A percentile compares a stretch with the other conserved stretches of the same genome.
These are phyloP conservation scores for Trochalopteron elliotii DNA, from an alignment of 2,113 vertebrate genomes.

Conservation along the genomic window DNA sequence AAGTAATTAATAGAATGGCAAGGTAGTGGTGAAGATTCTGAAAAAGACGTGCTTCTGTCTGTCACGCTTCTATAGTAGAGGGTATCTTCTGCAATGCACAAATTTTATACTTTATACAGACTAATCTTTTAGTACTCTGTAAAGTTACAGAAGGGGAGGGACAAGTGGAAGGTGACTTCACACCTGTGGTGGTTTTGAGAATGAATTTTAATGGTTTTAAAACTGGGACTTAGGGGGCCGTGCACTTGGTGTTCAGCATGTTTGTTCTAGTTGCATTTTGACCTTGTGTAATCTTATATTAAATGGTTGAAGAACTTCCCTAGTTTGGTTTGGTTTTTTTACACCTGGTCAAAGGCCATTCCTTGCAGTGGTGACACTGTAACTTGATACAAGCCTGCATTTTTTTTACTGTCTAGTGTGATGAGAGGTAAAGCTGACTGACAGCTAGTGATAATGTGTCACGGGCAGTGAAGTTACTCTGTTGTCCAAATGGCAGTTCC, in stretches of 20 bases:
- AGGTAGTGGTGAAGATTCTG: background rate
- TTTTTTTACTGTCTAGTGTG: background rate
- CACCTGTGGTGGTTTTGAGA: background rate
- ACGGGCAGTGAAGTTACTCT: background rate
- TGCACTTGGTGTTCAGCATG: background rate
- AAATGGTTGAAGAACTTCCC: background rate
- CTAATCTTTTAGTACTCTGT: background rate
- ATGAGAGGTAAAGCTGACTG: background rate
- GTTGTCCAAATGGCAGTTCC: background rate
- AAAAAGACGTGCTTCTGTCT: background rate
- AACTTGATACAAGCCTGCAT: background rate
- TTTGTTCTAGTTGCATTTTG: background rate
- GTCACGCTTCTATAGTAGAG: background rate
- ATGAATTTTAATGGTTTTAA: background rate
- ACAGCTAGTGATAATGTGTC: background rate
- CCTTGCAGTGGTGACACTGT: background rate
- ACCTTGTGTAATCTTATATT: background rate
- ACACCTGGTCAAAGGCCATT: background rate
- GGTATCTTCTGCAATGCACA: background rate
- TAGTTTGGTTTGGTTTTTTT: background rate
- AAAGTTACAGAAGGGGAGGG: background rate
- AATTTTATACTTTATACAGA: background rate
- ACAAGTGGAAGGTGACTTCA: background rate
- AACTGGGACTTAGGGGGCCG: background rate
- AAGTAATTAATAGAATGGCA: background rate